These are phyloP conservation scores for Temnothorax ravouxi DNA, from an alignment of 2,888 invertebrate species.

Conservation along the genomic window DNA sequence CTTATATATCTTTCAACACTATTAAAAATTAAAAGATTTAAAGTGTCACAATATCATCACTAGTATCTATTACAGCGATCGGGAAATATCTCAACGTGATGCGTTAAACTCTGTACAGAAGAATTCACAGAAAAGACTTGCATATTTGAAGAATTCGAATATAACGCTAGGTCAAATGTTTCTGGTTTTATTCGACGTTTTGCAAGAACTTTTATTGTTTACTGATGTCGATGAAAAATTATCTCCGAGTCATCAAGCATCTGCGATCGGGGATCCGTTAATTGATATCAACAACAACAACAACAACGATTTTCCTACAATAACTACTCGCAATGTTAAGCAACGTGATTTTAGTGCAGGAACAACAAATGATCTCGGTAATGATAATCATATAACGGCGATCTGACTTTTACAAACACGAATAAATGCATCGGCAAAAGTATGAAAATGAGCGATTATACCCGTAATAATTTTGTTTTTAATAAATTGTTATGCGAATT, in stretches of 20 bases:
- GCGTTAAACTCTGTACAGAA: not conserved
- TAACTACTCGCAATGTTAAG: not conserved
- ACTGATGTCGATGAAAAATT: not conserved
- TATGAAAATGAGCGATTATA: constrained; percentile 30
- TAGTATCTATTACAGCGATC: constrained; percentile 66
- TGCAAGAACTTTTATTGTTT: constrained; percentile 54
- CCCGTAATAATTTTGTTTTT: constrained; percentile 32
- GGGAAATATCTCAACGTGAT: constrained; percentile 38
- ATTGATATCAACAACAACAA: constrained; percentile 51
- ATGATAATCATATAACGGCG: not conserved
- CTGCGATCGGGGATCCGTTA: not conserved
- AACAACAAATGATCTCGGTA: constrained; percentile 14
- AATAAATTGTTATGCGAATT: constrained; percentile 31
- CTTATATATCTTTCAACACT: constrained; percentile 10
- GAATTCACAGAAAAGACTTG: not conserved
- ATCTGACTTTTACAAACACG: not conserved
- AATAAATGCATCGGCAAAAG: constrained; percentile 41
- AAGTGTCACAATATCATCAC: constrained; percentile 31
- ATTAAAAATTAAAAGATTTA: constrained; percentile 17
- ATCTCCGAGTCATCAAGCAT: constrained; percentile 13
- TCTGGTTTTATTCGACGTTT: constrained; percentile 58
- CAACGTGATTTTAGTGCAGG: not conserved
- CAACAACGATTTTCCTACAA: constrained; percentile 56
- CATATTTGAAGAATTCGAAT: constrained; percentile 19
- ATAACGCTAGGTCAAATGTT: constrained; percentile 57